These are phyloP conservation scores for Leptura quadrifasciata DNA, from an alignment of 2,888 invertebrate genomes.

Conservation along the genomic window DNA sequence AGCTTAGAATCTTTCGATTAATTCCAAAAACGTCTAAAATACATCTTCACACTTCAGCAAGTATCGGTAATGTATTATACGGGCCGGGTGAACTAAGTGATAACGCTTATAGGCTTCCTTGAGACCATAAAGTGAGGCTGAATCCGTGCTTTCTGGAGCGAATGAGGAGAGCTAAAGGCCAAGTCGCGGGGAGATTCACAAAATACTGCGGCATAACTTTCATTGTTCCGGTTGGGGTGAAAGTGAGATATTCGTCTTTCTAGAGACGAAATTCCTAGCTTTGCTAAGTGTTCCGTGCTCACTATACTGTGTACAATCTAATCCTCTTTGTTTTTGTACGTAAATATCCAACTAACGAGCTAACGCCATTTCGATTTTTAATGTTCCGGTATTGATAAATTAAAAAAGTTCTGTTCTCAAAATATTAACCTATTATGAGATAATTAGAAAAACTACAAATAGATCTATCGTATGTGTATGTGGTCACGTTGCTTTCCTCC, in stretches of 20 bases:
- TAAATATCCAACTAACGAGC: conserved; percentile 45
- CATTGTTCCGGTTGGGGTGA: conserved; percentile 70
- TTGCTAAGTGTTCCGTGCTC: conserved; percentile 58
- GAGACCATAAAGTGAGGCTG: conserved; percentile 67
- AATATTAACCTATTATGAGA: too few relatives aligned
- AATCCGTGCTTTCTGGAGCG: conserved; percentile 68
- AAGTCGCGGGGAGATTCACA: conserved; percentile 64
- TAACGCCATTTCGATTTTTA: not conserved
- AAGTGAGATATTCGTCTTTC: conserved; percentile 69
- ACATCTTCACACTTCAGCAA: conserved; percentile 72
- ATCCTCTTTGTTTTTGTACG: conserved; percentile 41
- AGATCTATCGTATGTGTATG: too few relatives aligned
- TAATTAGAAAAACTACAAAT: too few relatives aligned
- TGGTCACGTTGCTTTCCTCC: too few relatives aligned
- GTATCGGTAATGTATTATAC: conserved; percentile 71
- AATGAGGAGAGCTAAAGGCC: conserved; percentile 63
- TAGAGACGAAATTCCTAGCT: conserved; percentile 68
- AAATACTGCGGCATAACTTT: conserved; percentile 71
- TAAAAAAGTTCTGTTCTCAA: too few relatives aligned
- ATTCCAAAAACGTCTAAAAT: conserved; percentile 69
- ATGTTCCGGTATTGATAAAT: not conserved
- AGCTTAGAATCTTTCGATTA: conserved; percentile 61
- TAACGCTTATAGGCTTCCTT: conserved; percentile 68
- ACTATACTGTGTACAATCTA: conserved; percentile 33
- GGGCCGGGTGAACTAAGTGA: conserved; percentile 65